A percentile compares a stretch with the other conserved stretches of the same genome.
phyloP scores from a whole-genome alignment of 2,797 vertebrate species.

The Scomberomorus guttatus region DNA sequence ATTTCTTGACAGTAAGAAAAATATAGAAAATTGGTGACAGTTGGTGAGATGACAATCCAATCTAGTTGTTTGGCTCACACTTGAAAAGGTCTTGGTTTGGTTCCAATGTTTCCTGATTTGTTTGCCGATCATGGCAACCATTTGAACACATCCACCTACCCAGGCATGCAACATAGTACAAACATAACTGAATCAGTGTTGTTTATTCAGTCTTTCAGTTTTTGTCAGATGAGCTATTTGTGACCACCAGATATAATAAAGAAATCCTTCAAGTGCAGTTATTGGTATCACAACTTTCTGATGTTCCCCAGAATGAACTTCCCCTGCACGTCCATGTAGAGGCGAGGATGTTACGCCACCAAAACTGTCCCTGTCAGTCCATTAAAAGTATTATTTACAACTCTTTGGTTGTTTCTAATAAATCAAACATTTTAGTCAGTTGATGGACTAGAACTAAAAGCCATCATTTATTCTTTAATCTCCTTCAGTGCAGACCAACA shows the following conservation, averaged over 20 bases:
- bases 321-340: not conserved
- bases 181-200: no score
- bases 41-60: no score
- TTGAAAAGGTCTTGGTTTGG: not conserved
- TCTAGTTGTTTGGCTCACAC: no score
- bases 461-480: not conserved
- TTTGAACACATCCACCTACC: not conserved
- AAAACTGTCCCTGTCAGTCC: constrained; percentile 8
- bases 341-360: not conserved
- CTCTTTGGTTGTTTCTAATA: not conserved
- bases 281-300: not conserved
- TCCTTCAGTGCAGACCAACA: not conserved
- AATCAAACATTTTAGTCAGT: not conserved
- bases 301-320: not conserved
- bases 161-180: not conserved
- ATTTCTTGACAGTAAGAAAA: no score
- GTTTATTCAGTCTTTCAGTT: no score
- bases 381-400: not conserved
- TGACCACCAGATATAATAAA: not conserved
- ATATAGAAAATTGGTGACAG: no score
- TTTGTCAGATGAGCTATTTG: not conserved
- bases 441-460: not conserved
- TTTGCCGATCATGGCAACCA: not conserved
- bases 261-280: not conserved
- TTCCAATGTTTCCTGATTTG: not conserved